phyloP scores from a whole-genome alignment of 1,140 invertebrate species.

The Sogatella furcifera region DNA sequence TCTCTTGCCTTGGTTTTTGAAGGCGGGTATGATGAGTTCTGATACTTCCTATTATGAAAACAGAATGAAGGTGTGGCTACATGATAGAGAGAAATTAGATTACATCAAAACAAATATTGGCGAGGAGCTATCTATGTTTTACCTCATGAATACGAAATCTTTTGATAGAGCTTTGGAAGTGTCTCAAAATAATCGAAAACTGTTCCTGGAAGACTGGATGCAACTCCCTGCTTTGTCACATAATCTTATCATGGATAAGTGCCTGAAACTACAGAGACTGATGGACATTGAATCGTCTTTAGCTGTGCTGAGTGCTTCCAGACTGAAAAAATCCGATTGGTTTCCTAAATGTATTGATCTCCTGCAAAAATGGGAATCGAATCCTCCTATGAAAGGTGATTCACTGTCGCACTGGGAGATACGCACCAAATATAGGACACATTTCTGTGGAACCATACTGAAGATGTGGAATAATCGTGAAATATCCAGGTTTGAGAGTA shows the following conservation, averaged over 20 bases:
- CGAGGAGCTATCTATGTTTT: not conserved
- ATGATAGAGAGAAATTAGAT: no score
- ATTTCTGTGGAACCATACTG: no score
- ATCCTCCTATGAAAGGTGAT: not conserved
- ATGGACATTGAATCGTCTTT: not conserved
- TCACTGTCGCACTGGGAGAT: not conserved
- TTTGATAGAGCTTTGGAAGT: not conserved
- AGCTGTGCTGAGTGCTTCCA: not conserved
- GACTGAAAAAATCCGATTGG: not conserved
- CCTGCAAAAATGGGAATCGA: not conserved
- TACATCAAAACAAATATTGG: not conserved
- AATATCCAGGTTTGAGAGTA: no score
- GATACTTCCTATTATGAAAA: no score
- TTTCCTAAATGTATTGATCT: not conserved
- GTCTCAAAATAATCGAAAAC: not conserved
- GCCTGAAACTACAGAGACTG: not conserved
- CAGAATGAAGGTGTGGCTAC: no score
- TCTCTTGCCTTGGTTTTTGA: no score
- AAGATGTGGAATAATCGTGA: no score
- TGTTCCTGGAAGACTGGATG: not conserved
- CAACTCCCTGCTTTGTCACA: not conserved
- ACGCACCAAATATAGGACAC: not conserved
- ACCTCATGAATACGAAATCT: not conserved
- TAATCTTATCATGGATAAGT: not conserved
- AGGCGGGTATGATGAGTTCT: no score